Conservation (phyloP, 2,888 invertebrate species). For the Glaucopsyche alexis region DNA sequence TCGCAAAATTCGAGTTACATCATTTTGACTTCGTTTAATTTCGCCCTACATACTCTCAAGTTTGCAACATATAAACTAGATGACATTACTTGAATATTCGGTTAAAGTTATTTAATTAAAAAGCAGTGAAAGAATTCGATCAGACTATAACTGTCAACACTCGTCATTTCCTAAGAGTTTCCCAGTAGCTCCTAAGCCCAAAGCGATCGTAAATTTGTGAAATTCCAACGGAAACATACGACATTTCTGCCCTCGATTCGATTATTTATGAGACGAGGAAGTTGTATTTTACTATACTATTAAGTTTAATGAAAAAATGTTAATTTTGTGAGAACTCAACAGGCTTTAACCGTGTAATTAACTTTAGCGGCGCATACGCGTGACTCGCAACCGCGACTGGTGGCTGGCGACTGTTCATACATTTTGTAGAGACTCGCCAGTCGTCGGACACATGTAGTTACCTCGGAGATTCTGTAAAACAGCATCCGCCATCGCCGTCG, state of each 20-base stretch:
- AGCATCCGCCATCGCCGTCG: too few relatives aligned
- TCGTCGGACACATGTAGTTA: too few relatives aligned
- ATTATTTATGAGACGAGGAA: conserved; percentile 14
- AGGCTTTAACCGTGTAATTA: conserved; percentile 13
- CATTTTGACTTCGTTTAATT: neutral
- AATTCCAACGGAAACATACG: conserved; percentile 5
- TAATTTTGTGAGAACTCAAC: conserved; percentile 23
- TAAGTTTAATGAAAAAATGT: conserved; percentile 17
- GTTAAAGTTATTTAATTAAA: neutral
- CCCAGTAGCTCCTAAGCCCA: neutral
- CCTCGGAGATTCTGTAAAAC: too few relatives aligned
- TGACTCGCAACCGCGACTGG: neutral
- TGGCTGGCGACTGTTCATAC: neutral
- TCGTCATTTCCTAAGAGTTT: neutral
- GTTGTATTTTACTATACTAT: conserved; percentile 5
- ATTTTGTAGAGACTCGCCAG: too few relatives aligned
- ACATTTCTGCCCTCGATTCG: conserved; percentile 2
- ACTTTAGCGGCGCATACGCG: neutral
- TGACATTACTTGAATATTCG: neutral
- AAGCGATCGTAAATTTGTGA: neutral
- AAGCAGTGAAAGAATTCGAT: neutral
- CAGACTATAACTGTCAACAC: neutral
- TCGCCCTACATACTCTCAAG: neutral
- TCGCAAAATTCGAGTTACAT: neutral
- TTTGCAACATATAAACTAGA: neutral